Conservation (phyloP, 2,888 invertebrate genomes). For the Ametastegia equiseti region DNA sequence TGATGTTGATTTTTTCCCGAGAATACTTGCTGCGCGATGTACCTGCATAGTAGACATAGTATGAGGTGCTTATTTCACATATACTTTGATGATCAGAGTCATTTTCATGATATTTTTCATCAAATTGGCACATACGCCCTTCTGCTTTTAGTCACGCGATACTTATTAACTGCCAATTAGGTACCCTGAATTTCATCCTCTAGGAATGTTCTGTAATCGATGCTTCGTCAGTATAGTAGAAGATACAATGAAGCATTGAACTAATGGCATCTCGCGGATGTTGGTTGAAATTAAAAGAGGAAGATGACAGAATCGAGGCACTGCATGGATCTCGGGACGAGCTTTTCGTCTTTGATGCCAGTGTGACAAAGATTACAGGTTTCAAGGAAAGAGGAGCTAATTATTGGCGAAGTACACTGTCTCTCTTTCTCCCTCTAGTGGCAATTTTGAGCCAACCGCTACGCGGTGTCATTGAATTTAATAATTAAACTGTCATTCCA, state of each 20-base stretch:
- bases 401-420: conserved; percentile 19
- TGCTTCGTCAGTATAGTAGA: neutral
- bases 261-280: neutral
- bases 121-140: too few relatives aligned
- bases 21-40: too few relatives aligned
- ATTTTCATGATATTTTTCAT: too few relatives aligned
- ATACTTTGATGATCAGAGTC: too few relatives aligned
- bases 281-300: conserved; percentile 7
- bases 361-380: conserved; percentile 43
- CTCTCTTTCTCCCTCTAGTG: neutral
- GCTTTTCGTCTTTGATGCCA: conserved; percentile 27
- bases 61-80: neutral
- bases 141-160: too few relatives aligned
- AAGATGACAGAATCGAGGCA: neutral
- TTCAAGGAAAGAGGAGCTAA: conserved; percentile 2
- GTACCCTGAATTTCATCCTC: neutral
- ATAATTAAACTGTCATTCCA: conserved; percentile 43
- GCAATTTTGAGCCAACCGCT: neutral
- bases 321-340: neutral
- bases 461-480: conserved; percentile 45
- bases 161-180: neutral
- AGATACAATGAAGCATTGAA: neutral
- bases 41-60: too few relatives aligned
- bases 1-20: too few relatives aligned
- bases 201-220: neutral